Evolutionary conservation across 1,140 invertebrate species (phyloP).

Genomic region (Leptinotarsa lineolata): DNA sequence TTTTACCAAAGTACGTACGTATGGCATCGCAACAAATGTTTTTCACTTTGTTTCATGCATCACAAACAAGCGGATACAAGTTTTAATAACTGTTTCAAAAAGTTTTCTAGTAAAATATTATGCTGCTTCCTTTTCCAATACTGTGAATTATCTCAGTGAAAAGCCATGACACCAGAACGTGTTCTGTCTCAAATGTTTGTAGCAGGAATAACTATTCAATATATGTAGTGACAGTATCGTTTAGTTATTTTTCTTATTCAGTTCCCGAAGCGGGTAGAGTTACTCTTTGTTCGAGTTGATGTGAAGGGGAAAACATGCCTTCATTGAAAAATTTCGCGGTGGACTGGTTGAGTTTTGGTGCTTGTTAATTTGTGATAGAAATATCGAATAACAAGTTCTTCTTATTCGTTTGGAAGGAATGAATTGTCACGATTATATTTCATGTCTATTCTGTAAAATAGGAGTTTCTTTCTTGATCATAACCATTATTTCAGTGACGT

Average conservation of each 20-base stretch:
- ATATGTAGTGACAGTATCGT: neutral
- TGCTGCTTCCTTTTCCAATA: neutral
- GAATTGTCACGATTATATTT: no score
- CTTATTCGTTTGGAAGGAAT: no score
- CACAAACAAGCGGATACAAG: conserved; percentile 30
- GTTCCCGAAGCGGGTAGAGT: neutral
- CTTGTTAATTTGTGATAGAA: no score
- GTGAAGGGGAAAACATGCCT: neutral
- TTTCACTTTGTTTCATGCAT: conserved; percentile 34
- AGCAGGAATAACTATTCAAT: conserved; percentile 8
- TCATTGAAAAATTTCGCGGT: no score
- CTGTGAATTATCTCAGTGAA: conserved; percentile 14
- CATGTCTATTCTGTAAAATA: no score
- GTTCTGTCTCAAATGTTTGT: conserved; percentile 11
- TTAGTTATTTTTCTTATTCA: neutral
- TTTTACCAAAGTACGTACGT: neutral
- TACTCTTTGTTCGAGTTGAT: neutral
- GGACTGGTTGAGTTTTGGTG: no score
- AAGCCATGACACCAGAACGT: conserved; percentile 1
- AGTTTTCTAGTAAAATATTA: conserved; percentile 12
- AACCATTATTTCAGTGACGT: no score
- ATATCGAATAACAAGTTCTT: no score
- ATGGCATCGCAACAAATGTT: conserved; percentile 31
- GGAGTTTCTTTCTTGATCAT: no score
- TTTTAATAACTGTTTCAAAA: conserved; percentile 24